These are phyloP conservation scores for Chymomyza fuscimana DNA, from an alignment of 2,888 invertebrate genomes.

Conservation along the genomic window DNA sequence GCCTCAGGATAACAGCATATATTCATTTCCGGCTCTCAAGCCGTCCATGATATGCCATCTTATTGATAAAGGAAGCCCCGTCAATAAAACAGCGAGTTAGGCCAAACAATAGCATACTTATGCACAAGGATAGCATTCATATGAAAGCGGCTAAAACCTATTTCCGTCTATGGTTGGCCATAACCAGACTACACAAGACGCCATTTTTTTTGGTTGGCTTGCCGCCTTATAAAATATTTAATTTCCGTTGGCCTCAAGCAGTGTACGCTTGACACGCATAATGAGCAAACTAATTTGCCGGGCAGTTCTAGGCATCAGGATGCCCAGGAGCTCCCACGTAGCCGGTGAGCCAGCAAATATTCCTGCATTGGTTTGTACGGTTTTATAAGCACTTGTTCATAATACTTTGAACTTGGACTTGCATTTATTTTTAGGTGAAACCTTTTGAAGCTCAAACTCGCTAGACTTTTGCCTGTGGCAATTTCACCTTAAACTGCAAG, in stretches of 20 bases:
- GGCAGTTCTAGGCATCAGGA: background rate
- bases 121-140: background rate
- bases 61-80: background rate
- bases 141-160: background rate
- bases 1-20: background rate
- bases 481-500: background rate
- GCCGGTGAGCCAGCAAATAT: background rate
- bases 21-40: background rate
- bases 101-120: background rate
- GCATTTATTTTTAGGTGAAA: background rate
- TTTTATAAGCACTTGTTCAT: background rate
- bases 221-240: background rate
- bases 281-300: background rate
- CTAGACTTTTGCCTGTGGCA: too few relatives aligned
- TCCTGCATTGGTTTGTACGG: background rate
- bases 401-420: background rate
- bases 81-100: background rate
- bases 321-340: background rate
- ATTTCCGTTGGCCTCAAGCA: background rate
- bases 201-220: background rate
- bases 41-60: background rate
- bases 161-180: background rate
- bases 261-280: background rate
- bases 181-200: background rate
- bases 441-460: background rate